These are phyloP conservation scores for Ceratitis capitata DNA, from an alignment of 1,140 invertebrate species.

Conservation along the genomic window DNA sequence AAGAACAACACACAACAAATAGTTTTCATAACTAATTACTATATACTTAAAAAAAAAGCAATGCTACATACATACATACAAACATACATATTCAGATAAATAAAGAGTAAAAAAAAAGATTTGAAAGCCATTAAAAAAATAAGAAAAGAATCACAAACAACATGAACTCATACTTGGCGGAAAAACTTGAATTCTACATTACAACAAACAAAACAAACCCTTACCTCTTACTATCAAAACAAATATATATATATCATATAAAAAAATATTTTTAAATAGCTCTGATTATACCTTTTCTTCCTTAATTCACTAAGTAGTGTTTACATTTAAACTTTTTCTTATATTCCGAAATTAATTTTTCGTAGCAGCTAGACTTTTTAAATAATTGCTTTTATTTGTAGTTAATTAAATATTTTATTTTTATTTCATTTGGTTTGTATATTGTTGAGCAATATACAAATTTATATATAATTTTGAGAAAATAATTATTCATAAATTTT, in stretches of 20 bases:
- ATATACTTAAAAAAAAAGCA: neutral
- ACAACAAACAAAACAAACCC: neutral
- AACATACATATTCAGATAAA: neutral
- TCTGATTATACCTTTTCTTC: neutral
- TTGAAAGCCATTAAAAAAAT: too few species aligned
- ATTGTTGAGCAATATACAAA: too few species aligned
- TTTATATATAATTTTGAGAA: too few species aligned
- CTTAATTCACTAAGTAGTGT: neutral
- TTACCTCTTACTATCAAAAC: neutral
- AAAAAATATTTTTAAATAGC: neutral
- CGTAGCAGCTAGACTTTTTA: neutral
- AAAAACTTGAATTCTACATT: neutral
- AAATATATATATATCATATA: neutral
- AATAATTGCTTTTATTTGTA: neutral
- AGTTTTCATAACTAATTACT: neutral
- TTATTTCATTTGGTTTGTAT: too few species aligned
- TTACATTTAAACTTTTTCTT: neutral
- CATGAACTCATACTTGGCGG: too few species aligned
- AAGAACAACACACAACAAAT: conserved; percentile 66
- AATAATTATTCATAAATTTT: too few species aligned
- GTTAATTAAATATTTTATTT: neutral
- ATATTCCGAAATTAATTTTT: neutral
- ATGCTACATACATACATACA: neutral
- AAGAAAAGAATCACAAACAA: too few species aligned
- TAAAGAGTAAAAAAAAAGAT: too few species aligned